These are phyloP conservation scores for Glaucopsyche alexis DNA, from an alignment of 2,888 invertebrate species.

Conservation along the genomic window DNA sequence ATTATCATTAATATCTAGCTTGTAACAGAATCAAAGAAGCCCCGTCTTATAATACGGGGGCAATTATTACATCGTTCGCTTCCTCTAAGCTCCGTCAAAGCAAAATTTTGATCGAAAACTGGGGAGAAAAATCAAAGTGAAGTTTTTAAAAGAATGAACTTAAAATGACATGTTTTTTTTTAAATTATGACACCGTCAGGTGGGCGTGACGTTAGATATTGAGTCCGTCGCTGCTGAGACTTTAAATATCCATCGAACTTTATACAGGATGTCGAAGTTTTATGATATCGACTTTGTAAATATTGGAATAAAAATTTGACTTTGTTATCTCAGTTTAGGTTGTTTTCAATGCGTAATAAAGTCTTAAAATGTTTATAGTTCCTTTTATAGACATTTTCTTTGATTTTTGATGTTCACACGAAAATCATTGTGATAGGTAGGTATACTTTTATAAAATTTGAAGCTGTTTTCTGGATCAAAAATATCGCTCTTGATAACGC, in stretches of 20 bases:
- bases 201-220: constrained; percentile 58
- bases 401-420: neutral
- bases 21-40: constrained; percentile 50
- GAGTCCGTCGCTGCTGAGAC: constrained; percentile 43
- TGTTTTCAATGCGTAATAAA: neutral
- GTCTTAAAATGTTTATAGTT: neutral
- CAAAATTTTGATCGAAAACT: constrained; percentile 65
- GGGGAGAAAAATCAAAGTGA: constrained; percentile 66
- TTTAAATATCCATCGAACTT: constrained; percentile 50
- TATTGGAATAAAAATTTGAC: constrained; percentile 8
- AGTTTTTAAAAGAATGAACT: constrained; percentile 57
- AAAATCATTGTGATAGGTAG: neutral
- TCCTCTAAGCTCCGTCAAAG: constrained; percentile 59
- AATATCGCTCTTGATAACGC: neutral
- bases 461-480: neutral
- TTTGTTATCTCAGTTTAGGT: neutral
- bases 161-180: constrained; percentile 53
- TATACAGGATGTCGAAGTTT: constrained; percentile 47
- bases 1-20: constrained; percentile 41
- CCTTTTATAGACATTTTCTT: neutral
- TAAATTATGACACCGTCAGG: constrained; percentile 68
- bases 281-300: constrained; percentile 26
- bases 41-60: constrained; percentile 62
- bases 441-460: neutral
- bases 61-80: constrained; percentile 70